A percentile compares a stretch with the other conserved stretches of the same genome.
phyloP scores from a whole-genome alignment of 2,888 invertebrate species.

The Chrysolina americana region DNA sequence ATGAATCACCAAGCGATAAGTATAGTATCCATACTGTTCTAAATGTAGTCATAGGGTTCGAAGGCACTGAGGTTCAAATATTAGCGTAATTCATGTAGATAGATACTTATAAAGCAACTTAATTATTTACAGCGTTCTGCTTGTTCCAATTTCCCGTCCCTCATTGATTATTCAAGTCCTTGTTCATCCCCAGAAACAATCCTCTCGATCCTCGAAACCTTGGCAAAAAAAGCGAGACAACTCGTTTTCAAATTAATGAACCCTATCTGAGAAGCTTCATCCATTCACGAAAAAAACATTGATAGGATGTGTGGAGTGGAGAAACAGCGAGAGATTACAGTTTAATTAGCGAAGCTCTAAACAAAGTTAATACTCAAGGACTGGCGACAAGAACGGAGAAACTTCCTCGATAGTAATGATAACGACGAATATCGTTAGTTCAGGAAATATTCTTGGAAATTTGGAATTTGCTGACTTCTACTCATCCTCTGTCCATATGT shows the following conservation, averaged over 20 bases:
- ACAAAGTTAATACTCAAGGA: slow-evolving; percentile 7
- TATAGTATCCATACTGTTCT: no score
- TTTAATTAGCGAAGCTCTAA: slow-evolving; percentile 26
- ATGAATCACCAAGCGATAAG: no score
- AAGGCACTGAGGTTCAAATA: no score
- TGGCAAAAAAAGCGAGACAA: slow-evolving; percentile 10
- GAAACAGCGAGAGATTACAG: slow-evolving; percentile 16
- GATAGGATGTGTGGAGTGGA: slow-evolving; percentile 22
- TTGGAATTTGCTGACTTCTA: no score
- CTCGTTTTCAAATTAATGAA: slow-evolving; percentile 26
- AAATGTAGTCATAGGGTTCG: no score
- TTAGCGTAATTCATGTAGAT: background rate
- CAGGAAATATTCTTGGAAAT: background rate
- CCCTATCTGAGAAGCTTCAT: slow-evolving; percentile 15
- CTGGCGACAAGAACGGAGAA: slow-evolving; percentile 9
- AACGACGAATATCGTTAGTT: background rate
- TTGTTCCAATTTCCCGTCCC: background rate
- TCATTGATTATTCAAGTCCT: slow-evolving; percentile 17
- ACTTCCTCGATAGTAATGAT: background rate
- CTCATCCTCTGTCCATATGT: no score
- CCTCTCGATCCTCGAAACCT: slow-evolving; percentile 10
- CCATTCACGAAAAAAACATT: slow-evolving; percentile 9
- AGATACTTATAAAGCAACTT: background rate
- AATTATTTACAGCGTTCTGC: background rate
- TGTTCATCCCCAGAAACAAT: slow-evolving; percentile 16